Evolutionary conservation across 2,888 invertebrate genomes (phyloP).

Genomic region (Abrostola tripartita): DNA sequence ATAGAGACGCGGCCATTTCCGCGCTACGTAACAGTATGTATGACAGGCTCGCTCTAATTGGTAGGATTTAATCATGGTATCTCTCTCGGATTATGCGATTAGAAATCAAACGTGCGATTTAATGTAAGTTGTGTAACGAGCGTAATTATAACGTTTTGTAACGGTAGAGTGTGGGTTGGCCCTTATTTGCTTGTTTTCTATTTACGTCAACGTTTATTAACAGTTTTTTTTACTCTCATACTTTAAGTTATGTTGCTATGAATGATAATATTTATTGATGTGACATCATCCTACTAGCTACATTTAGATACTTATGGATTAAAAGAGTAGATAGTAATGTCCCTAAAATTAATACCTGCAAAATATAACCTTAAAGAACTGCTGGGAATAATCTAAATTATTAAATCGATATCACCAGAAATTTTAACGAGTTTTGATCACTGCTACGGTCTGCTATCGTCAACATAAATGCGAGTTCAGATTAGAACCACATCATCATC

Average conservation of each 20-base stretch:
- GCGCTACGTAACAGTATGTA: slow-evolving; percentile 58
- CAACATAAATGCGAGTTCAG: no score
- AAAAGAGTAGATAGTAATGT: no score
- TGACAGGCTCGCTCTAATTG: slow-evolving; percentile 59
- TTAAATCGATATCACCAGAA: background rate
- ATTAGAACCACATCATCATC: no score
- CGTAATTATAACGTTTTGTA: slow-evolving; percentile 18
- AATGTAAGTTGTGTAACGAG: slow-evolving; percentile 32
- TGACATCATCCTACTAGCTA: no score
- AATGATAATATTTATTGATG: no score
- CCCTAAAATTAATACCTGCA: no score
- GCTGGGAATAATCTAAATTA: background rate
- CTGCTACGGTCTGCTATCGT: background rate
- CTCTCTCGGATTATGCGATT: slow-evolving; percentile 44
- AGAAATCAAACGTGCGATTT: slow-evolving; percentile 42
- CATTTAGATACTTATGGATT: no score
- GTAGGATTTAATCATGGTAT: slow-evolving; percentile 26
- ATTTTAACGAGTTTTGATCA: background rate
- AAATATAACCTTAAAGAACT: no score
- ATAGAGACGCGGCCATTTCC: slow-evolving; percentile 50
- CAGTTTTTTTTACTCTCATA: no score
- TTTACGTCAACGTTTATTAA: no score
- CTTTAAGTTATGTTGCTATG: no score
- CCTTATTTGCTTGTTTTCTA: no score
- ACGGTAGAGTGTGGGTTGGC: slow-evolving; percentile 20